phyloP scores from a whole-genome alignment of 2,113 vertebrate species.

The Myiozetetes cayanensis region DNA sequence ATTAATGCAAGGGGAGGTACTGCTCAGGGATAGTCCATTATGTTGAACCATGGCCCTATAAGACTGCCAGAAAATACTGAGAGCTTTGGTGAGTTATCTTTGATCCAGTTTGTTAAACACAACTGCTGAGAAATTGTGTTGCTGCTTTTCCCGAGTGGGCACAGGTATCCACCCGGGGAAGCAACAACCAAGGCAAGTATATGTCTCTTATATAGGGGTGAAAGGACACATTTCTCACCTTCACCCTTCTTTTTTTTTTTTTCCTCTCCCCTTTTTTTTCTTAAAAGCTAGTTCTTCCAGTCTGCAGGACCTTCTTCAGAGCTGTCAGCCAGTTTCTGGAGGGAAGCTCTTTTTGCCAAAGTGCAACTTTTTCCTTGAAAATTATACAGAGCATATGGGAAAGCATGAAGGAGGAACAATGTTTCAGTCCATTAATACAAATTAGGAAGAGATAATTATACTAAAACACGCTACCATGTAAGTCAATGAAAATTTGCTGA shows the following conservation, averaged over 20 bases:
- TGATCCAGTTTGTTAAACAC: background rate
- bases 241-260: background rate
- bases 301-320: background rate
- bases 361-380: background rate
- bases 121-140: background rate
- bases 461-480: background rate
- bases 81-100: background rate
- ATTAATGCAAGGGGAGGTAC: background rate
- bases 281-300: background rate
- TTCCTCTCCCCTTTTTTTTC: too few species aligned
- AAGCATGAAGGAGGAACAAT: background rate
- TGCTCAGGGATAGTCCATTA: background rate
- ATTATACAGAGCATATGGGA: background rate
- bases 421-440: background rate
- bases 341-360: background rate
- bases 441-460: background rate
- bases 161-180: background rate
- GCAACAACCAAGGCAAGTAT: background rate
- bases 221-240: background rate
- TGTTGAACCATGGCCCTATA: background rate
- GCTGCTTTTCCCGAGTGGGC: background rate
- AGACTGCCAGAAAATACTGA: background rate
- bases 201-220: background rate
- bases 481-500: background rate
- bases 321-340: background rate